These are phyloP conservation scores for Seira ritae DNA, from an alignment of 2,888 invertebrate genomes.

Conservation along the genomic window DNA sequence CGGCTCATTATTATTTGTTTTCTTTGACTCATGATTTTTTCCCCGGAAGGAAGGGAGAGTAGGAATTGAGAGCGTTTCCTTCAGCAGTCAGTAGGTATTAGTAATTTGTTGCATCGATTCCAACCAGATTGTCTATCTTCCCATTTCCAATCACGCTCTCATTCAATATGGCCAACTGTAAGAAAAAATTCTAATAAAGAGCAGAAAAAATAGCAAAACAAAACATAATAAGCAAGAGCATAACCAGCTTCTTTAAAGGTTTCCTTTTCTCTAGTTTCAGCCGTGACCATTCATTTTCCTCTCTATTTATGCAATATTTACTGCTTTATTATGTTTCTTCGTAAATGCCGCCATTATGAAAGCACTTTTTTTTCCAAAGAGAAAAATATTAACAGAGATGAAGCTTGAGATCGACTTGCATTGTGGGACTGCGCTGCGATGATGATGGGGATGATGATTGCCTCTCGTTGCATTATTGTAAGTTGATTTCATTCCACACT, in stretches of 20 bases:
- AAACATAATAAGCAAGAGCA: background rate
- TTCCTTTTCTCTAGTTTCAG: background rate
- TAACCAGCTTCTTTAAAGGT: too few relatives aligned
- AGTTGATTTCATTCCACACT: conserved; percentile 15
- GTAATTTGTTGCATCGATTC: conserved; percentile 56
- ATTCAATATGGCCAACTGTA: background rate
- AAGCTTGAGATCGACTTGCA: background rate
- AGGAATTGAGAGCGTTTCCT: background rate
- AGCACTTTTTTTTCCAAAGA: background rate
- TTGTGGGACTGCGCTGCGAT: too few relatives aligned
- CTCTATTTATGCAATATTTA: conserved; percentile 1
- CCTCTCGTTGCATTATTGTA: conserved; percentile 3
- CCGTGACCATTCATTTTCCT: background rate
- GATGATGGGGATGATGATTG: background rate
- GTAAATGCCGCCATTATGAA: background rate
- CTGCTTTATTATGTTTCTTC: conserved; percentile 8
- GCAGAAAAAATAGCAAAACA: too few relatives aligned
- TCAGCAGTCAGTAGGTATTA: background rate
- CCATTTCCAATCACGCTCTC: conserved; percentile 10
- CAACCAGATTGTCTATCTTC: conserved; percentile 53
- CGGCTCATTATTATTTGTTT: conserved; percentile 58
- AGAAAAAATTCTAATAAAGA: too few relatives aligned
- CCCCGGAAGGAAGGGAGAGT: background rate
- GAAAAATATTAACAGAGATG: background rate
- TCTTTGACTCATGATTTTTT: conserved; percentile 46